A percentile compares a stretch with the other conserved stretches of the same genome.
phyloP scores from a whole-genome alignment of 2,113 vertebrate genomes.

The Chascanopsetta lugubris region DNA sequence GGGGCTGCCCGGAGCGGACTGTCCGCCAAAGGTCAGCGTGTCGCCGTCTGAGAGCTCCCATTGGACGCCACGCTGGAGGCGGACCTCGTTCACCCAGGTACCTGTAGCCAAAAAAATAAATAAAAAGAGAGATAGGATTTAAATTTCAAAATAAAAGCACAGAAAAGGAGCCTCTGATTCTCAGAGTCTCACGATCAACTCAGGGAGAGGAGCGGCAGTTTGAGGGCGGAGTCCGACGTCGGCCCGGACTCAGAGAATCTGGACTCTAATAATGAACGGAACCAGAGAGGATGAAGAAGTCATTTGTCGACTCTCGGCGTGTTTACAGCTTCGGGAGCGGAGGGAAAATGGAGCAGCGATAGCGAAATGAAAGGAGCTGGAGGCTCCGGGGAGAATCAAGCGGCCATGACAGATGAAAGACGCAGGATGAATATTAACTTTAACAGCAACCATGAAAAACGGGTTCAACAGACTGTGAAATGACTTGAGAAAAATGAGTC shows the following conservation, averaged over 20 bases:
- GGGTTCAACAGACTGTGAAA: slow-evolving; percentile 66
- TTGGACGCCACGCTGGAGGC: slow-evolving; percentile 78
- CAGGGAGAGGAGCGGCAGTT: no score
- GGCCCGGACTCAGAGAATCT: no score
- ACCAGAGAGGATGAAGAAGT: slow-evolving; percentile 25
- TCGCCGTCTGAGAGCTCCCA: slow-evolving; percentile 87
- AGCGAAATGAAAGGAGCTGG: slow-evolving; percentile 44
- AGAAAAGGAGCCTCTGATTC: no score
- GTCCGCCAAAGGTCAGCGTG: slow-evolving; percentile 85
- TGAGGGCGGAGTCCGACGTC: no score
- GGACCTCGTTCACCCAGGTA: slow-evolving; percentile 89
- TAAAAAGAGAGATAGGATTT: no score
- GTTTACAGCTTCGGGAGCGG: slow-evolving; percentile 38
- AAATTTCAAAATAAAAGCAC: no score
- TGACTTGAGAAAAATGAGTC: slow-evolving; percentile 55
- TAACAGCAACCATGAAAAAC: slow-evolving; percentile 46
- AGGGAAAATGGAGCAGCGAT: slow-evolving; percentile 37
- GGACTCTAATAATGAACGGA: slow-evolving; percentile 3
- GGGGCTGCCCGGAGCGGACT: slow-evolving; percentile 72
- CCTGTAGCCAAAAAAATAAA: no score
- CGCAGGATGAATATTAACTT: slow-evolving; percentile 47
- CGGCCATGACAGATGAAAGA: slow-evolving; percentile 28
- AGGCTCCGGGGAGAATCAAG: slow-evolving; percentile 46
- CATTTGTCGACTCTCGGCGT: slow-evolving; percentile 25
- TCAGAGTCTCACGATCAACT: no score